phyloP scores from a whole-genome alignment of 2,113 vertebrate genomes.

The Maylandia zebra region DNA sequence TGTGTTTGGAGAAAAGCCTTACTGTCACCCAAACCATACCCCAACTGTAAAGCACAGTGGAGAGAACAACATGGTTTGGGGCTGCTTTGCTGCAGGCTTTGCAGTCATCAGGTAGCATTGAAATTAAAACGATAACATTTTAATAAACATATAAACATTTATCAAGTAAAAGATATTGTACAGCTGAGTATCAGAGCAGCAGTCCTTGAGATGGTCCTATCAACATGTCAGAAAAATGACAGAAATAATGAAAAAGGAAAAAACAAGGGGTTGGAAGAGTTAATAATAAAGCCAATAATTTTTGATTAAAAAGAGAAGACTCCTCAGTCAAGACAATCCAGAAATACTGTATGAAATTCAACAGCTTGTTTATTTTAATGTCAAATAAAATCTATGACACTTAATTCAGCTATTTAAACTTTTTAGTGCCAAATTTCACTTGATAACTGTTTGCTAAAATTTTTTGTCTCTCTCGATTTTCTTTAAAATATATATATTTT shows the following conservation, averaged over 20 bases:
- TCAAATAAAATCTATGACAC: neutral
- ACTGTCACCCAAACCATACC: neutral
- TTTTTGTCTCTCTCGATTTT: neutral
- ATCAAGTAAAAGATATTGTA: neutral
- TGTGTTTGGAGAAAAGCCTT: neutral
- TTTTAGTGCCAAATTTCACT: neutral
- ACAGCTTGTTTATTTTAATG: neutral
- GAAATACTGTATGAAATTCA: neutral
- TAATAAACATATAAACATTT: neutral
- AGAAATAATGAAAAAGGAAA: neutral
- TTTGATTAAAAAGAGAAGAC: neutral
- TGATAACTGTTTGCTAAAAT: rapidly evolving
- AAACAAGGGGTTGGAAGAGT: neutral
- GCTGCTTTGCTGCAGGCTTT: neutral
- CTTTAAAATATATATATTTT: neutral
- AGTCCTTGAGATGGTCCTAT: neutral
- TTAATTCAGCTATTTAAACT: neutral
- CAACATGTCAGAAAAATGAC: neutral
- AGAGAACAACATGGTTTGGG: neutral
- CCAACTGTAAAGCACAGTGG: neutral
- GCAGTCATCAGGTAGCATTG: neutral
- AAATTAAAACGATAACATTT: neutral
- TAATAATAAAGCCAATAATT: neutral
- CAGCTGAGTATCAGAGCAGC: neutral
- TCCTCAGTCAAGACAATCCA: rapidly evolving